These are phyloP conservation scores for Hypena proboscidalis DNA, from an alignment of 2,888 invertebrate genomes.

Conservation along the genomic window DNA sequence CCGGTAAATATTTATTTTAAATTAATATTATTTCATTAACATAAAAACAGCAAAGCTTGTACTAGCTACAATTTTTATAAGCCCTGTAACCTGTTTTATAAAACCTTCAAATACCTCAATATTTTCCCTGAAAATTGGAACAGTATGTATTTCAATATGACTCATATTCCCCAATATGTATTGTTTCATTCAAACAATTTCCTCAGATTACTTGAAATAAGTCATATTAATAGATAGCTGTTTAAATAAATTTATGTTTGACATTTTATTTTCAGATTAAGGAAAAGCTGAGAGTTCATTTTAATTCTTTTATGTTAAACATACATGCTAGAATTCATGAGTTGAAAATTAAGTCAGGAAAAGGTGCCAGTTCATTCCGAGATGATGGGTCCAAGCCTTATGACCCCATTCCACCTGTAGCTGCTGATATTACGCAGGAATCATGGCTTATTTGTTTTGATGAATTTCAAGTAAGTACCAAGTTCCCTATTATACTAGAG, in stretches of 20 bases:
- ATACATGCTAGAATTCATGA: slow-evolving; percentile 96
- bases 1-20: slow-evolving; percentile 55
- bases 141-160: too few species aligned
- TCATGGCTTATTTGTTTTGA: slow-evolving; percentile 98
- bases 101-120: too few species aligned
- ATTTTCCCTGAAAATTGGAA: too few species aligned
- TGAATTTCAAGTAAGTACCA: slow-evolving; percentile 96
- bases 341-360: slow-evolving; percentile 87
- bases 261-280: slow-evolving; percentile 80
- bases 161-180: too few species aligned
- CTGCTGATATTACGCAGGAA: slow-evolving; percentile 92
- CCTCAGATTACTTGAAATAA: too few species aligned
- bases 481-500: not conserved
- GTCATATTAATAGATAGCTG: too few species aligned
- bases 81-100: too few species aligned
- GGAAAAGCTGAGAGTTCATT: slow-evolving; percentile 94
- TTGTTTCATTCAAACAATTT: too few species aligned
- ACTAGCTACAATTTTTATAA: too few species aligned
- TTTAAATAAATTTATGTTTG: not conserved
- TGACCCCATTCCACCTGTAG: slow-evolving; percentile 98
- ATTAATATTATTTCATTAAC: not conserved
- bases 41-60: too few species aligned
- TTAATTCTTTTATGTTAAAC: slow-evolving; percentile 98
- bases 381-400: slow-evolving; percentile 84
- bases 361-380: slow-evolving; percentile 76